Conservation (phyloP, 2,888 invertebrate species). For the Luperina nickerlii region DNA sequence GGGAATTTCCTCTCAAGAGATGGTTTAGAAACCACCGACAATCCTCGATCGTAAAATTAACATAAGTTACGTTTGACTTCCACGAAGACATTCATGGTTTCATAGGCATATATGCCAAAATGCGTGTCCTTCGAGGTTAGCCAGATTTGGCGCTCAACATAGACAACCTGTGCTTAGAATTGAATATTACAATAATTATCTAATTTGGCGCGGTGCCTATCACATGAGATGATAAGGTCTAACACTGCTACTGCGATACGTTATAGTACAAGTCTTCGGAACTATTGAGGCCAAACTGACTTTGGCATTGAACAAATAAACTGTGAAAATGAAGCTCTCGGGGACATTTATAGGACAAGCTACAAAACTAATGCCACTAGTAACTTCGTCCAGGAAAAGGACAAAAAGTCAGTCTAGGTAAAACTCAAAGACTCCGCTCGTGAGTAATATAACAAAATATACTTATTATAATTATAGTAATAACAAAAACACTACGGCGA, state of each 20-base stretch:
- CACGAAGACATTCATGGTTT: neutral
- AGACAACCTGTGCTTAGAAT: slow-evolving; percentile 29
- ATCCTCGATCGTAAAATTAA: neutral
- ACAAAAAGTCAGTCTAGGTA: neutral
- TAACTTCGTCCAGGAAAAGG: neutral
- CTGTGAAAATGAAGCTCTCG: neutral
- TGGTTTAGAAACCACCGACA: neutral
- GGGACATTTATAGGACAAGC: too few species aligned
- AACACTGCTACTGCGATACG: slow-evolving; percentile 7
- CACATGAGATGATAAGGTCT: slow-evolving; percentile 34
- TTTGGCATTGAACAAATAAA: neutral
- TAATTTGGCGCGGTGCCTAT: slow-evolving; percentile 37
- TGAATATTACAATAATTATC: slow-evolving; percentile 43
- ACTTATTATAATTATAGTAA: too few species aligned
- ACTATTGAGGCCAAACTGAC: neutral
- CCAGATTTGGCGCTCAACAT: slow-evolving; percentile 5
- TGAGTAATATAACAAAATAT: neutral
- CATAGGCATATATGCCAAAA: neutral
- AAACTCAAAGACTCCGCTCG: neutral
- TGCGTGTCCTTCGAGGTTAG: slow-evolving; percentile 5
- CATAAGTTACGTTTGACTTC: neutral
- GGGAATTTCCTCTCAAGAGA: neutral
- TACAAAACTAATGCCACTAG: neutral
- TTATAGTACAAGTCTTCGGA: neutral
- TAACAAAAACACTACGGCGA: neutral